phyloP scores from a whole-genome alignment of 1,140 invertebrate genomes.

The Diabrotica virgifera region DNA sequence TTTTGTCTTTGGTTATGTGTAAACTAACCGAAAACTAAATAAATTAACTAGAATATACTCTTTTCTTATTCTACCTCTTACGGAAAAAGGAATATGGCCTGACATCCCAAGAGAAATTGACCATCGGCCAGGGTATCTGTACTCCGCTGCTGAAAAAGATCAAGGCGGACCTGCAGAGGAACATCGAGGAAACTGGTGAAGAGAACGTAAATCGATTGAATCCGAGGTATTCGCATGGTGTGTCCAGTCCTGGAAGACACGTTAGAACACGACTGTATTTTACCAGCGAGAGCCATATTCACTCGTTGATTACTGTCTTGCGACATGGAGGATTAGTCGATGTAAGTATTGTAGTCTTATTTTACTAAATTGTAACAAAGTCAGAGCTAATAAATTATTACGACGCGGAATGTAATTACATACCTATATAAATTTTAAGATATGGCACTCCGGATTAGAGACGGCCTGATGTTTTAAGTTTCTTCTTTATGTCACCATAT shows the following conservation, averaged over 20 bases:
- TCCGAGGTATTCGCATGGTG: slow-evolving; percentile 96
- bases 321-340: slow-evolving; percentile 90
- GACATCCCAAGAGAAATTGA: slow-evolving; percentile 91
- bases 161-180: slow-evolving; percentile 88
- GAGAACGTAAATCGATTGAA: slow-evolving; percentile 94
- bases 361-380: no score
- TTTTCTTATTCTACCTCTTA: slow-evolving; percentile 25
- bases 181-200: slow-evolving; percentile 82
- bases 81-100: slow-evolving; percentile 88
- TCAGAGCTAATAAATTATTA: not conserved
- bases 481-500: no score
- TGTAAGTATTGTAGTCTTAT: slow-evolving; percentile 54
- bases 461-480: no score
- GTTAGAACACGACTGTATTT: slow-evolving; percentile 97
- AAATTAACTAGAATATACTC: slow-evolving; percentile 13
- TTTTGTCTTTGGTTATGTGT: not conserved
- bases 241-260: slow-evolving; percentile 95
- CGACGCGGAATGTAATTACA: no score
- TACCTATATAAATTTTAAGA: no score
- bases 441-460: no score
- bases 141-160: slow-evolving; percentile 96
- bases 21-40: not conserved
- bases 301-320: slow-evolving; percentile 94
- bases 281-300: slow-evolving; percentile 98
- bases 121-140: slow-evolving; percentile 96